Evolutionary conservation across 2,797 vertebrate species (phyloP), one percentile per base, ranked within the genome.

Genomic region (Agapornis canus): DNA sequence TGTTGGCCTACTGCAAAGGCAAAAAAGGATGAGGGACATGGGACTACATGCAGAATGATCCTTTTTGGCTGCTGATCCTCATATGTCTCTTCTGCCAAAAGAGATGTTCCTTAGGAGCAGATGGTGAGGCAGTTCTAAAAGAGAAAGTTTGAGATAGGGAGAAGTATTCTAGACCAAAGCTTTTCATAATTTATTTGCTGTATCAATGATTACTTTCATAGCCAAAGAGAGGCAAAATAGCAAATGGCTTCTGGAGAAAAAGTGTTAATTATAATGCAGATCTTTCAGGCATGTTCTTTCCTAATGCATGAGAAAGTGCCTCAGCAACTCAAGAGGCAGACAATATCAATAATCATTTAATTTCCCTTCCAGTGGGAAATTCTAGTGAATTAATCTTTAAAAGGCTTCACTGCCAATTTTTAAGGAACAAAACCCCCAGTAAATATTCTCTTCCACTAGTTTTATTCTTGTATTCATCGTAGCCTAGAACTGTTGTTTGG

Each of bases 351-450:
- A 94, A 88, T 35, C 26, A 57, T 42, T 86, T 78, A 16, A 35
- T 79, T 72, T 92, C 20, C 27, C 27, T 89, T 94, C 43, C 23
- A 86, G 7, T 18, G 39, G 40, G 27, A 89, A 90, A 73, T 43
- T 48, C 35, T 79, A 40, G 16, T 86, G 57, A 78, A 83, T 51
- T 72, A 10, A 65, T 82, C 57, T 81, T 75, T 65, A 59, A 51
- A 82, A 68, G 5, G 8, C 18, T 69, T 78, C 54, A 10, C 13
- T 40, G 32, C 16, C 5, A 47, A 18, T 37, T 89, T 79, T 75
- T 71, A 60, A 65, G 27, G 37, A 35, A 59, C 72, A 89, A 37
- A 19, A 3, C 0, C 1, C 4, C 3, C 54, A 63, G 20, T 0
- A 75, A 81, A 49, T 65, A 51, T 35, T 57, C 83, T 52, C 19